Conservation (phyloP, 30 jellyfish, hydroid and myxozoan species). For the Chironex yamaguchii region DNA sequence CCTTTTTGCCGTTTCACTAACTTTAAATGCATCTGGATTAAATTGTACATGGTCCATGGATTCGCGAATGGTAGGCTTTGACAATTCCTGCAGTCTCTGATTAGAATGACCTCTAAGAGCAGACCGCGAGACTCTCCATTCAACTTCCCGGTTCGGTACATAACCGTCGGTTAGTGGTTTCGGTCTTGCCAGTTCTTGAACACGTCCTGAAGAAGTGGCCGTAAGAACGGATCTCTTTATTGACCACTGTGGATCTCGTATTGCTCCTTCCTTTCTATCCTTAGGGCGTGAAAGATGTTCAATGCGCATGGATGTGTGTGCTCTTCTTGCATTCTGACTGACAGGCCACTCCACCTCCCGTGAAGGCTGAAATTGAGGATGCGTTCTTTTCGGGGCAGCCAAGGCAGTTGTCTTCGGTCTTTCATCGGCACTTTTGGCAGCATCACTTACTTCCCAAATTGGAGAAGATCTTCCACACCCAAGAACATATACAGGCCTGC, state of each 20-base stretch:
- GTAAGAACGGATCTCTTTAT: constrained; percentile 61
- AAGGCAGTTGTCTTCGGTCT: constrained; percentile 54
- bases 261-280: constrained; percentile 68
- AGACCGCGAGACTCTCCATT: constrained; percentile 80
- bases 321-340: constrained; percentile 64
- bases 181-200: constrained; percentile 87
- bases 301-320: constrained; percentile 64
- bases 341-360: constrained; percentile 95
- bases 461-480: constrained; percentile 98
- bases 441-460: constrained; percentile 84
- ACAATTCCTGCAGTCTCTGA: constrained; percentile 67
- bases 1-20: constrained; percentile 75
- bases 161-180: constrained; percentile 75
- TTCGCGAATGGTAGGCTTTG: constrained; percentile 89
- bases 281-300: constrained; percentile 85
- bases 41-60: constrained; percentile 94
- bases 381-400: constrained; percentile 83
- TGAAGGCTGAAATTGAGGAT: constrained; percentile 68
- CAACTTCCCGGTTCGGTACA: constrained; percentile 82
- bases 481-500: constrained; percentile 80
- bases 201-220: constrained; percentile 72
- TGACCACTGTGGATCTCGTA: constrained; percentile 80
- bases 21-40: constrained; percentile 93
- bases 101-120: constrained; percentile 65
- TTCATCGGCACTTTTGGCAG: constrained; percentile 67